Base-by-base conservation (phyloP, 2,113 vertebrate genomes). In the Theristicus caerulescens region DNA sequence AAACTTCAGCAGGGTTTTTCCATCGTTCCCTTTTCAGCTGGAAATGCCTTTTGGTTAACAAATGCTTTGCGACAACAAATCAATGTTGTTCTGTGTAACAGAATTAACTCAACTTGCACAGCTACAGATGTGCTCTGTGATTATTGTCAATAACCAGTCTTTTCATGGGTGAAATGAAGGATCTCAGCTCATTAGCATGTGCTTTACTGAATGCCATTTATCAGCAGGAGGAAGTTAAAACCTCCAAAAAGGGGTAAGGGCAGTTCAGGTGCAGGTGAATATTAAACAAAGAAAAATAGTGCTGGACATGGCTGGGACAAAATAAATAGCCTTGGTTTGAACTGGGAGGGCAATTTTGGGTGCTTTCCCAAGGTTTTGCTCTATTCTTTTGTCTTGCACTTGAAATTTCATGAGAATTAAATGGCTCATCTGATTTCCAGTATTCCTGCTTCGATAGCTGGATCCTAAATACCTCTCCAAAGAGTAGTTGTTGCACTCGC, bases 11-110 rank as follows among this genome's bases (percentile, higher is more conserved):
- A 15, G 73, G 34, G 15, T 46, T 82, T 95, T 83, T 70, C 65
- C 57, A 10, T 51, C 83, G 69, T 59, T 73, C 70, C 36, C 82
- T 70, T 69, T 69, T 58, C 93, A 89, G 62, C 91, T 91, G 88
- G 70, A 85, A 82, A 24, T 1, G 40, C 78, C 49, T 85, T 8
- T 72, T 76, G 65, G 77, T 87, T 89, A 85, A 69, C 93, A 93
- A 92, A 95, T 70, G 82, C 59, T 79, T 81, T 27, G 52, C 0
- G 95, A 95, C 96, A 96, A 92, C 70, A 97, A 97, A 98, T 99
- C 98, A 95, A 98, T 98, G 97, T 20, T 74, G 38, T 65, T 90
- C 90, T 67, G 95, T 98, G 98, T 97, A 98, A 97, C 94, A 98
- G 97, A 95, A 97, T 96, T 93, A 90, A 32, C 91, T 88, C 21